A percentile compares a stretch with the other conserved stretches of the same genome.
phyloP scores from a whole-genome alignment of 1,140 invertebrate genomes.

The Whitmania pigra region DNA sequence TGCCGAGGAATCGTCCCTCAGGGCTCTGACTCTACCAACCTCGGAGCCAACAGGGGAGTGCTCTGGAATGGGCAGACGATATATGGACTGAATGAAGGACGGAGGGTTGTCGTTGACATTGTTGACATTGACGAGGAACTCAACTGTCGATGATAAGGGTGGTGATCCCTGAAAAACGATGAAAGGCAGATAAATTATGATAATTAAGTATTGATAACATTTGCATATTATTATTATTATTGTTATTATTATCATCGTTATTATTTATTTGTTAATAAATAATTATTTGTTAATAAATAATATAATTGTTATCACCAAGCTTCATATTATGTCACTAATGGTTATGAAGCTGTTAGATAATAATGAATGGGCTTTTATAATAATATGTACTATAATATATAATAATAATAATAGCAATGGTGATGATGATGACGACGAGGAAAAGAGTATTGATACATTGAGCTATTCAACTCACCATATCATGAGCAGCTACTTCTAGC shows the following conservation, averaged over 20 bases:
- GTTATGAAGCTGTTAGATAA: too few relatives aligned
- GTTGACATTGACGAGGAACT: slow-evolving; percentile 34
- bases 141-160: not conserved
- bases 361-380: too few relatives aligned
- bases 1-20: slow-evolving; percentile 57
- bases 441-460: too few relatives aligned
- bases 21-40: slow-evolving; percentile 40
- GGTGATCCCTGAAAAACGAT: not conserved
- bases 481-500: not conserved
- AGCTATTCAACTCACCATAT: slow-evolving; percentile 4
- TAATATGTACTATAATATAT: too few relatives aligned
- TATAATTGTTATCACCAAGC: not conserved
- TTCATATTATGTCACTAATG: not conserved
- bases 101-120: slow-evolving; percentile 88
- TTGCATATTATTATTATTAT: not conserved
- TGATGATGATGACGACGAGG: too few relatives aligned
- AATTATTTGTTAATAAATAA: too few relatives aligned
- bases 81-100: slow-evolving; percentile 67
- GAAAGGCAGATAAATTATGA: not conserved
- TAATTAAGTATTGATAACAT: not conserved
- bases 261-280: not conserved
- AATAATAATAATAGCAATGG: too few relatives aligned
- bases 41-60: not conserved
- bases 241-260: not conserved
- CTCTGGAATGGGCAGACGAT: slow-evolving; percentile 57